Evolutionary conservation across 2,888 invertebrate genomes (phyloP).

Genomic region (Eupithecia subfuscata): DNA sequence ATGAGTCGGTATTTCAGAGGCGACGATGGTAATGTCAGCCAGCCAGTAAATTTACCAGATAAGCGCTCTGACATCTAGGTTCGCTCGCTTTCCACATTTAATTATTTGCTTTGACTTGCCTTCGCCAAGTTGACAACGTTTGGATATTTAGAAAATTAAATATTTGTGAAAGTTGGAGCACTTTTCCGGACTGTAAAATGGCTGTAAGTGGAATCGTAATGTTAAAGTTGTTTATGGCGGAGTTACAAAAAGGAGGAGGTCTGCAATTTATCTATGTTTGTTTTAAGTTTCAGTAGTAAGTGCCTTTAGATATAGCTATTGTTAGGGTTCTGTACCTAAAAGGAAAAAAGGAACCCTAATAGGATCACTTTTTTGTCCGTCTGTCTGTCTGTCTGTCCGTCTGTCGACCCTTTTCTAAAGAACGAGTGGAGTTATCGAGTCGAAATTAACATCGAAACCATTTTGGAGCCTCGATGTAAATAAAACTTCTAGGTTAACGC

Average conservation of each 20-base stretch:
- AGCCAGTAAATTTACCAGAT: conserved; percentile 80
- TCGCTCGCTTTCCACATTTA: conserved; percentile 75
- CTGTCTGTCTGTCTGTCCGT: too few relatives aligned
- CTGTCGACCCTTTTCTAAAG: too few relatives aligned
- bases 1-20: conserved; percentile 75
- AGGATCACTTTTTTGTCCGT: too few relatives aligned
- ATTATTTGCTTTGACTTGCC: conserved; percentile 72
- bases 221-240: background rate
- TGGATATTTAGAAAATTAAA: conserved; percentile 26
- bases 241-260: background rate
- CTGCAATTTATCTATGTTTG: too few relatives aligned
- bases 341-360: too few relatives aligned
- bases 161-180: background rate
- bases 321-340: too few relatives aligned
- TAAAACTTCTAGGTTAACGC: too few relatives aligned
- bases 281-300: too few relatives aligned
- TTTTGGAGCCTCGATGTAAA: too few relatives aligned
- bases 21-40: conserved; percentile 78
- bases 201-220: background rate
- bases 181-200: background rate
- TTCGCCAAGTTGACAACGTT: conserved; percentile 58
- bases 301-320: too few relatives aligned
- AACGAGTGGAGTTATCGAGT: too few relatives aligned
- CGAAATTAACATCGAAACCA: too few relatives aligned
- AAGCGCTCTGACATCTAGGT: conserved; percentile 74